Percentiles rank a stretch among this genome's conserved stretches.
phyloP scores from a whole-genome alignment of 1,140 invertebrate species.

The Pogonomyrmex californicus region DNA sequence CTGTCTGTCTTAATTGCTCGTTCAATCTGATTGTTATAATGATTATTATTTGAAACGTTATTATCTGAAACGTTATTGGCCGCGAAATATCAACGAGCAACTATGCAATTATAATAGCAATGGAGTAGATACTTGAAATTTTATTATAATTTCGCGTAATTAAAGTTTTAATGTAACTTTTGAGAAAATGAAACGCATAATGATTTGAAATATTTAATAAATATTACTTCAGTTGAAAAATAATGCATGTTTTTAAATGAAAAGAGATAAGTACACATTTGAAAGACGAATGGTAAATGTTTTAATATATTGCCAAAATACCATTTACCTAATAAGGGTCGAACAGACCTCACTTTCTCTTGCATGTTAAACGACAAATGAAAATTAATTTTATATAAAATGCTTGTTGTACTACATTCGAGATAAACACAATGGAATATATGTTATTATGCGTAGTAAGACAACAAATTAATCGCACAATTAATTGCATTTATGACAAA shows the following conservation, averaged over 20 bases:
- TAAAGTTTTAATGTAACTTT: background rate
- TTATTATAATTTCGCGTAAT: too few relatives aligned
- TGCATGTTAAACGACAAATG: slow-evolving; percentile 5
- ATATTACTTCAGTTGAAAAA: slow-evolving; percentile 29
- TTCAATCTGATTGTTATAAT: background rate
- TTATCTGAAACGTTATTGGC: background rate
- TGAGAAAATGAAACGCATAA: background rate
- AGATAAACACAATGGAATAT: slow-evolving; percentile 19
- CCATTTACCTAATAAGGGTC: background rate
- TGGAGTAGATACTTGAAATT: too few relatives aligned
- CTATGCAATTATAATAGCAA: background rate
- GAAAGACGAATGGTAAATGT: background rate
- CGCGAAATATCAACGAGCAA: background rate
- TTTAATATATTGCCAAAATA: slow-evolving; percentile 19
- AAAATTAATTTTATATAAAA: slow-evolving; percentile 27
- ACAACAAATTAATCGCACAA: background rate
- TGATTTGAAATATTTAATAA: background rate
- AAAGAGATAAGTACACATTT: background rate
- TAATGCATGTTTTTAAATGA: background rate
- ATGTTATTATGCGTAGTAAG: background rate
- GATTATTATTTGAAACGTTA: slow-evolving; percentile 10
- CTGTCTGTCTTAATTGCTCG: background rate
- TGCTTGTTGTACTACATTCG: background rate
- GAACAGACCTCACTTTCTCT: background rate
- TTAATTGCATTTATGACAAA: background rate